Evolutionary conservation across 35 echinoderm and acorn worm species (phyloP), one percentile per base, ranked within the genome.

Genomic region (Anneissia japonica): DNA sequence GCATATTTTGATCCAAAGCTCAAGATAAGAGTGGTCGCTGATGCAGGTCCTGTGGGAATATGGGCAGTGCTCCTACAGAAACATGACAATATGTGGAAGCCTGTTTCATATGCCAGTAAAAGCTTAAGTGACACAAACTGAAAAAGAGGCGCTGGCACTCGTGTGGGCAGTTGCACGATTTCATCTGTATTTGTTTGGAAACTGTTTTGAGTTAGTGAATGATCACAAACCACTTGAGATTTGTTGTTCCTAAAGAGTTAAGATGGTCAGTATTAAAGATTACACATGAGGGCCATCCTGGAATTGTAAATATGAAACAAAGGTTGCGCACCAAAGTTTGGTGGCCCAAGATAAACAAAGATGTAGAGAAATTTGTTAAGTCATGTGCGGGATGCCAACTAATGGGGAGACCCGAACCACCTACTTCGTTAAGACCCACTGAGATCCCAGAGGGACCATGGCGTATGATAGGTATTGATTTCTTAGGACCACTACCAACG

Each of bases 181-280:
- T 34, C 77, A 82, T 74, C 23, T 88, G 35, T 88, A 36, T 30
- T 29, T 81, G 23, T 33, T 81, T 82, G 86, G 77, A 26, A 73
- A 11, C 0, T 34, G 72, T 5, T 88, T 81, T 88, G 78, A 35
- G 29, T 11, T 88, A 3, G 19, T 88, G 3, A 88, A 77, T 19
- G 86, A 88, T 36, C 86, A 88, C 77, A 81, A 88, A 56, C 86
- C 84, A 0, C 83, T 91, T 7, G 51, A 79, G 75, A 77, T 32
- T 77, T 37, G 75, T 77, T 9, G 21, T 77, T 0, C 75, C 75
- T 6, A 11, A 37, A 77, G 5, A 14, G 21, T 23, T 77, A 3
- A 3, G 75, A 11, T 3, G 33, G 3, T 3, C 30, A 3, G 75
- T 77, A 32, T 32, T 77, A 31, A 32, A 33, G 4, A 10, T 77